Evolutionary conservation across 2,888 invertebrate species (phyloP), one percentile per base, ranked within the genome.

Genomic region (Apomyelois bistriatella): DNA sequence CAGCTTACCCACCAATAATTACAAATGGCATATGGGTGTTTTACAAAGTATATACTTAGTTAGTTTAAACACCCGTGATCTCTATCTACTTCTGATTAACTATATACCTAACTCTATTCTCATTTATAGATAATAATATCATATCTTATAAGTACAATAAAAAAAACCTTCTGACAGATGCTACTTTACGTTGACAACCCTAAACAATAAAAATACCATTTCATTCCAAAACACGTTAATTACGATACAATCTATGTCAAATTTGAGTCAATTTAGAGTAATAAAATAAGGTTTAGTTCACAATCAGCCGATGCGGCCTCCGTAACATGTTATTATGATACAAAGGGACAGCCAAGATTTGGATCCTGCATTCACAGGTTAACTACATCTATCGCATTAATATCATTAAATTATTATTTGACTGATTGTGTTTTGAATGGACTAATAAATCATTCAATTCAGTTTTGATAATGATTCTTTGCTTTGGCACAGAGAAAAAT

Each of bases 241-340:
- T 79, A 81, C 74, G 78, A 80, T 77, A 78, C 80, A 79, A 82
- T 83, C 82, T 81, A 85, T 80, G 82, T 83, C 85, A 85, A 88
- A 88, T 87, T 87, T 78, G 72, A 84, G 82, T 77, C 85, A 86
- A 90, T 89, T 89, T 82, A 55, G 75, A 74, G 85, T 78, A 86
- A 87, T 90, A 89, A 90, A 89, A 89, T 84, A 83, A 77, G 79
- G 82, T 89, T 89, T 83, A 87, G 78, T 80, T 85, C 85, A 79
- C 88, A 89, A 89, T 89, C 87, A 88, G 76, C 82, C 76, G 85
- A 85, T 83, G 83, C 76, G 82, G 87, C 80, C 68, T 65, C 67
- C 59, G 65, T 65, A 81, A 72, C 76, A 59, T 83, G 62, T 85
- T 75, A 89, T 89, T 88, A 89, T 72, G 64, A 59, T 60, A 70